phyloP scores from a whole-genome alignment of 2,888 invertebrate genomes.

The Ophioninae sp. region DNA sequence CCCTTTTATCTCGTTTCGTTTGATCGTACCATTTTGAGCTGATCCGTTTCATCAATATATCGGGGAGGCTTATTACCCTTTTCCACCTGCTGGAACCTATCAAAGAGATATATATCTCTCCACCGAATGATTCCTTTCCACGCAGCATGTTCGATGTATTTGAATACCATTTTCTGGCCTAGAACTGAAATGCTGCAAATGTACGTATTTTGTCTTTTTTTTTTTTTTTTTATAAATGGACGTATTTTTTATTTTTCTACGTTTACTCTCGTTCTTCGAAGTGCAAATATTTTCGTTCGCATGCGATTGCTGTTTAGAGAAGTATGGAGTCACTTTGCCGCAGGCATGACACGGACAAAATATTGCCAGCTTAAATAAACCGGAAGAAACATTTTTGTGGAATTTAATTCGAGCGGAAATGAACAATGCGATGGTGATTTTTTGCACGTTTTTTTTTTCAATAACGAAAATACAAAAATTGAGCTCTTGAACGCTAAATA shows the following conservation, averaged over 20 bases:
- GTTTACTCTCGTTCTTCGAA: background rate
- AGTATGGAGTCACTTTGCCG: background rate
- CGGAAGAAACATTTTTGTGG: too few relatives aligned
- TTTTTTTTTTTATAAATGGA: too few relatives aligned
- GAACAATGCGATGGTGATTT: background rate
- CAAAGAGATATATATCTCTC: background rate
- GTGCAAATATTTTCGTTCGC: background rate
- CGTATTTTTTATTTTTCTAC: background rate
- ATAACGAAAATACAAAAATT: background rate
- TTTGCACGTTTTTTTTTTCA: background rate
- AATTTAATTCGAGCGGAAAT: background rate
- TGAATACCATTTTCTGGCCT: background rate
- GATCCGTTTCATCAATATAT: background rate
- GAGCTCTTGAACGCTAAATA: background rate
- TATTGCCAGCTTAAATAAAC: too few relatives aligned
- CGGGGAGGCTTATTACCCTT: background rate
- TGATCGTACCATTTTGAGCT: background rate
- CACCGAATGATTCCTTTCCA: background rate
- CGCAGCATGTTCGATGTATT: background rate
- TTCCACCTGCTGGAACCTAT: background rate
- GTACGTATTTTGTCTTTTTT: background rate
- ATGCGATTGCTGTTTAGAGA: slow-evolving; percentile 1
- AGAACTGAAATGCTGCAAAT: background rate
- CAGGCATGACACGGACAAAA: background rate
- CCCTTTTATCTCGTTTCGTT: background rate